These are phyloP conservation scores for Drosophila sturtevanti DNA, from an alignment of 1,140 invertebrate species.

Conservation along the genomic window DNA sequence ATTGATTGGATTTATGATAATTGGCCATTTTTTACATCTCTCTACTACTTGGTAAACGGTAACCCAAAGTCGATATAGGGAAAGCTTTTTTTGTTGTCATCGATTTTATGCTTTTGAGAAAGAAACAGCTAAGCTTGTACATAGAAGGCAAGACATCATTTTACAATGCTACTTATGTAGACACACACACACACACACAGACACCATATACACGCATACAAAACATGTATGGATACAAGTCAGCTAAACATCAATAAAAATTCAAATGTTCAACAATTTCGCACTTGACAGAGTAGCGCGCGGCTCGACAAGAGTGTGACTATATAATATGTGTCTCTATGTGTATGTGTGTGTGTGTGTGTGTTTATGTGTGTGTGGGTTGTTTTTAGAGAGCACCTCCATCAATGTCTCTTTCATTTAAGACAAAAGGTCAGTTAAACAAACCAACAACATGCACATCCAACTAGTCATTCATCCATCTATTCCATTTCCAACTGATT, in stretches of 20 bases:
- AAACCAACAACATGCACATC: background rate
- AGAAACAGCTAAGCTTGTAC: slow-evolving; percentile 60
- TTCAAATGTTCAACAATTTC: slow-evolving; percentile 73
- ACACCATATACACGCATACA: slow-evolving; percentile 11
- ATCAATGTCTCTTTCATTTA: slow-evolving; percentile 61
- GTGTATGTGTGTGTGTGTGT: slow-evolving; percentile 12
- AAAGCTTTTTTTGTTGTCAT: slow-evolving; percentile 50
- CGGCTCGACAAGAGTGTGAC: background rate
- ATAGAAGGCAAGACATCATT: slow-evolving; percentile 81
- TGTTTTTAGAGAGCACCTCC: slow-evolving; percentile 33
- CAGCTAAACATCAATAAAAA: slow-evolving; percentile 72
- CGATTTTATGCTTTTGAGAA: slow-evolving; percentile 70
- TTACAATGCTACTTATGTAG: slow-evolving; percentile 77
- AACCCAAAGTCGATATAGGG: slow-evolving; percentile 35
- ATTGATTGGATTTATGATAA: no score
- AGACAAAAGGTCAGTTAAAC: slow-evolving; percentile 52
- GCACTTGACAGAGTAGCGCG: slow-evolving; percentile 51
- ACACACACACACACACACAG: slow-evolving; percentile 25
- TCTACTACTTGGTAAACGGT: background rate
- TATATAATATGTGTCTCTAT: background rate
- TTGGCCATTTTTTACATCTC: no score
- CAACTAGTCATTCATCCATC: slow-evolving; percentile 15
- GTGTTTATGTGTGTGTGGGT: slow-evolving; percentile 29
- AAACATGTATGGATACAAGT: background rate
- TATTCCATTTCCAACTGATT: background rate